Conservation (phyloP, 2,888 invertebrate genomes). For the Drosophila borborema region DNA sequence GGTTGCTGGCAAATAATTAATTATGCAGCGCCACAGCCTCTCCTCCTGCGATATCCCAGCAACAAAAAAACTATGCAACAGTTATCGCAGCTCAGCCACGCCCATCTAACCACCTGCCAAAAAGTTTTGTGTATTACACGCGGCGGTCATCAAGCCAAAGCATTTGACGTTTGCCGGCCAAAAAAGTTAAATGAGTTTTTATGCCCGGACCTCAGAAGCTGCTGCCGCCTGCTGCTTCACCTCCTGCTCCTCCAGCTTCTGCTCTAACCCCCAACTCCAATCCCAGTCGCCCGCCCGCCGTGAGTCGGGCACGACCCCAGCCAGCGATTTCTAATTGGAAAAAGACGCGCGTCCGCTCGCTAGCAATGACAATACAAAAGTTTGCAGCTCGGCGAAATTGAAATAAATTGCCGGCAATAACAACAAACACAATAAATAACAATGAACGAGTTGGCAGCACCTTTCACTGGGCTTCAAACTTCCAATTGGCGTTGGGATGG, state of each 20-base stretch:
- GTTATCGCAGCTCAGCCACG: slow-evolving; percentile 53
- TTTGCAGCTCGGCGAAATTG: slow-evolving; percentile 76
- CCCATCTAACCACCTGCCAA: slow-evolving; percentile 53
- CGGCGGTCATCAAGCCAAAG: slow-evolving; percentile 52
- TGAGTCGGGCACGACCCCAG: neutral
- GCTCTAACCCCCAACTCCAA: too few relatives aligned
- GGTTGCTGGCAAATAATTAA: slow-evolving; percentile 67
- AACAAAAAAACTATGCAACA: slow-evolving; percentile 69
- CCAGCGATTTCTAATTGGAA: slow-evolving; percentile 78
- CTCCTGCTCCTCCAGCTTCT: neutral
- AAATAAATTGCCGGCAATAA: slow-evolving; percentile 82
- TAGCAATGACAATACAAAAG: slow-evolving; percentile 80
- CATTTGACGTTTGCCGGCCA: slow-evolving; percentile 75
- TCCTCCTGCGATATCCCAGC: too few relatives aligned
- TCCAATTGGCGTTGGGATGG: neutral
- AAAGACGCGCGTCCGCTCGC: slow-evolving; percentile 66
- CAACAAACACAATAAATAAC: slow-evolving; percentile 80
- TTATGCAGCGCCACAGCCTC: slow-evolving; percentile 60
- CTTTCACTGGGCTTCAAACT: slow-evolving; percentile 44
- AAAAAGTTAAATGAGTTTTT: slow-evolving; percentile 83
- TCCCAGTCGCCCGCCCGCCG: too few relatives aligned
- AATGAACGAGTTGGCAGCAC: slow-evolving; percentile 80
- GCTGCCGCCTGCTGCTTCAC: neutral
- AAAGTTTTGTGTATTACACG: slow-evolving; percentile 69
- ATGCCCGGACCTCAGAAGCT: slow-evolving; percentile 43